Base-by-base conservation (phyloP, 1,140 invertebrate species). In the Drosophila arawakana region DNA sequence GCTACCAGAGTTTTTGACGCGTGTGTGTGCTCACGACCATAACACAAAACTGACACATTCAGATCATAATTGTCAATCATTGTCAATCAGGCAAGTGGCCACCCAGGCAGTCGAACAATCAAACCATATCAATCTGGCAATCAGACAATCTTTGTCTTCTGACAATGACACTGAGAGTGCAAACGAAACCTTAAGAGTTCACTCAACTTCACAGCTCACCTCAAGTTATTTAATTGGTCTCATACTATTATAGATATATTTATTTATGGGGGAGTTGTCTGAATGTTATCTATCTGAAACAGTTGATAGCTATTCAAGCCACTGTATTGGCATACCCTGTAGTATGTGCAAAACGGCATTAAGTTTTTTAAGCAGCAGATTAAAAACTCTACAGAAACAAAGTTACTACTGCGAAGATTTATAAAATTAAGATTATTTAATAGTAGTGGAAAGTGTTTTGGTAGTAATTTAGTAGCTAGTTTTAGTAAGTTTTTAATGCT, bases 41-140 rank as follows among this genome's bases (percentile, higher is more conserved):
- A 35, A 41, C 52, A 21, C 25, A 30, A 3, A 25, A 54, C 58
- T 78, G 76, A 66, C 73, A 78, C 59, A 74, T 76, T 66, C 46
- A 49, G 50, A 78, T 71, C 73, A 71, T 71, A 70, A 75, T 78
- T 75, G 72, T 76, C 76, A 78, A 71, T 78, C 72, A 78, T 78
- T 78, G 76, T 75, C 76, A 78, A 66, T 75, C 73, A 68, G 34
- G 39, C 9, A 30, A 34, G 46, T 21, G 72, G 60, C 75, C 75
- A 78, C 75, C 75, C 75, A 76, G 37, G 49, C 25, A 43, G 41
- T 43, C 41, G 6, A 13, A 13, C 10, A n/a, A 11, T 13, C 41
- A 47, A 18, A 11, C 13, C 15, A 30, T 5, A 30, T 30, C 6
- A 4, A 30, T 30, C 44, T 10, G 25, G 3, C 52, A 55, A 55